phyloP scores from a whole-genome alignment of 1,140 invertebrate species.

The Maniola jurtina region DNA sequence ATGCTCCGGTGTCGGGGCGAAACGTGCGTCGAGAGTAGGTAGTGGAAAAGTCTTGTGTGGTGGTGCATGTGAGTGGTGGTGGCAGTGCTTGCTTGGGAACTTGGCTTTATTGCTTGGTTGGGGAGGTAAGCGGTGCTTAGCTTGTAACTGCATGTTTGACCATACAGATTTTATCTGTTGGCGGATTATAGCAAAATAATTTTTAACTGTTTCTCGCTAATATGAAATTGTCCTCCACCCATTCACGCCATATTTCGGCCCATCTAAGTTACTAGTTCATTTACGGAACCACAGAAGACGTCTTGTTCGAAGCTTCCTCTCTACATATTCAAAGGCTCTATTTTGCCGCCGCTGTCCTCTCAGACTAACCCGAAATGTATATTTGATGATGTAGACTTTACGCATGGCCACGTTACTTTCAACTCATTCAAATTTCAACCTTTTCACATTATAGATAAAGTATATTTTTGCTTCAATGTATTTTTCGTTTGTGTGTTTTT shows the following conservation, averaged over 20 bases:
- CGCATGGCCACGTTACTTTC: background rate
- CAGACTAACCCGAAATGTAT: slow-evolving; percentile 60
- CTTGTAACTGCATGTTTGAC: no score
- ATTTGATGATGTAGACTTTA: slow-evolving; percentile 52
- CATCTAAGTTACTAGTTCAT: slow-evolving; percentile 20
- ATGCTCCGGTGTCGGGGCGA: no score
- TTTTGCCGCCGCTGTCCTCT: slow-evolving; percentile 39
- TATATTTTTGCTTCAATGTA: background rate
- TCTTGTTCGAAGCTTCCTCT: slow-evolving; percentile 27
- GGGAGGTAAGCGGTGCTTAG: no score
- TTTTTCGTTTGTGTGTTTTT: background rate
- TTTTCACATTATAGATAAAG: slow-evolving; percentile 12
- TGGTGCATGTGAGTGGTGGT: no score
- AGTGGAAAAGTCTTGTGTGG: no score
- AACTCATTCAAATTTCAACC: background rate
- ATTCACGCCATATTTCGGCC: slow-evolving; percentile 15
- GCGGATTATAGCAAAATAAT: no score
- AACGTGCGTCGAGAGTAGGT: no score
- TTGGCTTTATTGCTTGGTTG: no score
- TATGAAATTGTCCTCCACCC: no score
- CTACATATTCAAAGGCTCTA: slow-evolving; percentile 57
- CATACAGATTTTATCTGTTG: no score
- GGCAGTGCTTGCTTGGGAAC: no score
- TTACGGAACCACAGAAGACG: slow-evolving; percentile 22
- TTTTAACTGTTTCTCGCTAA: no score